Percentiles rank a stretch among this genome's conserved stretches.
phyloP scores from a whole-genome alignment of 1,140 invertebrate genomes.

The Cherax quadricarinatus region DNA sequence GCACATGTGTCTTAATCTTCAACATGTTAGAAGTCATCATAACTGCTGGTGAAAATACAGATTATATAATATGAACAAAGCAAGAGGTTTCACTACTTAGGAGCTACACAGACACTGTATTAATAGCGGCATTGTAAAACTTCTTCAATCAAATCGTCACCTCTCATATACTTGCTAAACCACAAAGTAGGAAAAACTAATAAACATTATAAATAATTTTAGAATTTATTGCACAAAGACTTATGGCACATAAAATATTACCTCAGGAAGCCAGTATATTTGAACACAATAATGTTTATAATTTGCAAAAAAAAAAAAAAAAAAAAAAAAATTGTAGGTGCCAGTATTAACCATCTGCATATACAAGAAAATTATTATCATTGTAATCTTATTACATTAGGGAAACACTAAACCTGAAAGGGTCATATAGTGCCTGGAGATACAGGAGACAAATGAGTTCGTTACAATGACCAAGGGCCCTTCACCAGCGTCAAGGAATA shows the following conservation, averaged over 20 bases:
- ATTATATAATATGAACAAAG: background rate
- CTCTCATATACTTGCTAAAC: too few species aligned
- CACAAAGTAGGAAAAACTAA: constrained; percentile 21
- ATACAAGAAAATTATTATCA: background rate
- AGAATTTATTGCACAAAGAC: constrained; percentile 22
- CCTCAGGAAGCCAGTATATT: background rate
- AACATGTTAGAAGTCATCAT: too few species aligned
- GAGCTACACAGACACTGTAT: background rate
- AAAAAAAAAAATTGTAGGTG: background rate
- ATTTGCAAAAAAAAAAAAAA: background rate
- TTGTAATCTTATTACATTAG: too few species aligned
- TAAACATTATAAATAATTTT: constrained; percentile 15
- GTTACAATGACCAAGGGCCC: too few species aligned
- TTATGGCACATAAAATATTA: constrained; percentile 31
- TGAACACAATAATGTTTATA: background rate
- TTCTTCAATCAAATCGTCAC: background rate
- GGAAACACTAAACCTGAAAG: too few species aligned
- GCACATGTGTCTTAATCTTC: too few species aligned
- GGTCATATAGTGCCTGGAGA: too few species aligned
- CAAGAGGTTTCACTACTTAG: background rate
- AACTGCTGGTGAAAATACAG: background rate
- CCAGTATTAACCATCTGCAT: background rate
- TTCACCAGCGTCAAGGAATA: too few species aligned
- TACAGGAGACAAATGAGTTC: too few species aligned
- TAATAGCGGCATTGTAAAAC: background rate